Evolutionary conservation across 2,888 invertebrate species (phyloP).

Genomic region (Caenorhabditis afra): DNA sequence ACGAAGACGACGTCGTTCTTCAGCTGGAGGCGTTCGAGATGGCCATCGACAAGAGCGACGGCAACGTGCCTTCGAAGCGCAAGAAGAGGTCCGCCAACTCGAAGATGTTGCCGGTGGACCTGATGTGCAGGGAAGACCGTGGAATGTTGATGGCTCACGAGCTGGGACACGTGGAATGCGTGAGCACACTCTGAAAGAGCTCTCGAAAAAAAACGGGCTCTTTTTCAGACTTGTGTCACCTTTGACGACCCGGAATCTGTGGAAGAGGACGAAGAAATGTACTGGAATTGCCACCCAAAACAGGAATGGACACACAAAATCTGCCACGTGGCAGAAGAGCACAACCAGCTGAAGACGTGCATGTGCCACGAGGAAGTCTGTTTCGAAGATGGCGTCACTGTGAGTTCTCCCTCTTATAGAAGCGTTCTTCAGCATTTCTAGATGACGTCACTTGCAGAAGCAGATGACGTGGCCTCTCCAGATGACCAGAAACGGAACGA

Average conservation of each 20-base stretch:
- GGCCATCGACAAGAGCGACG: slow-evolving; percentile 63
- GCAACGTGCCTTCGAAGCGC: slow-evolving; percentile 22
- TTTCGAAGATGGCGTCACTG: slow-evolving; percentile 26
- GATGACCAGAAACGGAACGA: slow-evolving; percentile 24
- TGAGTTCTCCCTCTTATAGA: slow-evolving; percentile 1
- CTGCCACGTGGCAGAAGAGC: slow-evolving; percentile 35
- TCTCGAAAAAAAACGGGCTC: too few relatives aligned
- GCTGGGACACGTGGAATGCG: slow-evolving; percentile 51
- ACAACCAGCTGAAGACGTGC: slow-evolving; percentile 42
- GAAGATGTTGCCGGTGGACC: slow-evolving; percentile 28
- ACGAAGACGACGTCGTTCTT: slow-evolving; percentile 43
- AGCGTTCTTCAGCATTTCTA: too few relatives aligned
- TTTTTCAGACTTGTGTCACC: slow-evolving; percentile 62
- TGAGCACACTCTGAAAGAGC: slow-evolving; percentile 30
- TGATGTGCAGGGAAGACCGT: slow-evolving; percentile 47
- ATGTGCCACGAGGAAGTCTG: slow-evolving; percentile 55
- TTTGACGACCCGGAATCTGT: slow-evolving; percentile 41
- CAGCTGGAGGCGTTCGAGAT: slow-evolving; percentile 76
- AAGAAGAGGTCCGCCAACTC: slow-evolving; percentile 38
- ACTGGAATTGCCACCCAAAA: slow-evolving; percentile 63
- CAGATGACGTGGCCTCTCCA: slow-evolving; percentile 50
- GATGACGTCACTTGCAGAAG: slow-evolving; percentile 30
- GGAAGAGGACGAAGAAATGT: slow-evolving; percentile 19
- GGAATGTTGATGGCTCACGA: slow-evolving; percentile 43
- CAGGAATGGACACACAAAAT: slow-evolving; percentile 49